Evolutionary conservation across 2,888 invertebrate species (phyloP).

Genomic region (Acanthosoma haemorrhoidale): DNA sequence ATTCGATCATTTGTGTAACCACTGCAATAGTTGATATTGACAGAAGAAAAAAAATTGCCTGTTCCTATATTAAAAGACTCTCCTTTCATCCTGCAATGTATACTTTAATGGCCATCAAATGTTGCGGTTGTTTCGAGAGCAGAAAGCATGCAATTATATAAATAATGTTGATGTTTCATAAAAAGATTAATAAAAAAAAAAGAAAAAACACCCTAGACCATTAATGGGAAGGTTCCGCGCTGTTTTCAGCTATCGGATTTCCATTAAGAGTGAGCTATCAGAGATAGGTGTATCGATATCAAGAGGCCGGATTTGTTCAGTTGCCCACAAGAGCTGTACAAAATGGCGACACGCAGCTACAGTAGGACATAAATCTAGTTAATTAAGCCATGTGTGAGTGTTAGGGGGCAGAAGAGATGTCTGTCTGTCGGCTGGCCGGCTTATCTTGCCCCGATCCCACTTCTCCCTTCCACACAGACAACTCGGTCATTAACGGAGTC

Average conservation of each 20-base stretch:
- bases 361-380: conserved; percentile 8
- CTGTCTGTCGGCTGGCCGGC: neutral
- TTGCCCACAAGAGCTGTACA: neutral
- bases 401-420: neutral
- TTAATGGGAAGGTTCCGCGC: neutral
- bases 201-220: neutral
- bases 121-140: too few relatives aligned
- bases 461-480: neutral
- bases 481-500: conserved; percentile 2
- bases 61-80: too few relatives aligned
- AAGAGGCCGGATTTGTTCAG: neutral
- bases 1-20: too few relatives aligned
- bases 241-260: neutral
- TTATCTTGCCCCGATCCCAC: conserved; percentile 5
- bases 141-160: too few relatives aligned
- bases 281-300: neutral
- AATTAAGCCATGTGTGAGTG: conserved; percentile 14
- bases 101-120: too few relatives aligned
- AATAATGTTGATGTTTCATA: neutral
- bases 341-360: conserved; percentile 5
- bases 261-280: neutral
- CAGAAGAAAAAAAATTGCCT: too few relatives aligned
- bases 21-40: too few relatives aligned
- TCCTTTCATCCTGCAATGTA: too few relatives aligned
- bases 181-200: neutral